A percentile compares a stretch with the other conserved stretches of the same genome.
Evolutionary conservation across 2,888 invertebrate genomes (phyloP).

Genomic region (Cenopis cana): DNA sequence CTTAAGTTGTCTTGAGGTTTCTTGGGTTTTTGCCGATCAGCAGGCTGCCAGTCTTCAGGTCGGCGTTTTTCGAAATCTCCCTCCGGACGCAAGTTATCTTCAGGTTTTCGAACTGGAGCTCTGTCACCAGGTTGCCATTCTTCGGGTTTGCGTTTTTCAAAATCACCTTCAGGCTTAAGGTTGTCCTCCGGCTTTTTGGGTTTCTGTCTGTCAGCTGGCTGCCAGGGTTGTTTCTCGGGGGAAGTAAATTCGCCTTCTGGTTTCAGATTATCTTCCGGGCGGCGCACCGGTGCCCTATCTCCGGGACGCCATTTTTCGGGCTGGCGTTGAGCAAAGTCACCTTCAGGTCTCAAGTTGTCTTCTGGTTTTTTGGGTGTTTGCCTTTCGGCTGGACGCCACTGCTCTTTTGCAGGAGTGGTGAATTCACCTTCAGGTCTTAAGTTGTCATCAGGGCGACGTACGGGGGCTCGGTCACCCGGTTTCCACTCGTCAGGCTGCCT

Average conservation of each 20-base stretch:
- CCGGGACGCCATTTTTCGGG: conserved; percentile 74
- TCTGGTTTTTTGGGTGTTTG: conserved; percentile 80
- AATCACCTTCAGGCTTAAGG: conserved; percentile 82
- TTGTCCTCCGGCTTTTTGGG: conserved; percentile 80
- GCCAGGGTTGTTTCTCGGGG: conserved; percentile 60
- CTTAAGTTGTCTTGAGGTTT: conserved; percentile 61
- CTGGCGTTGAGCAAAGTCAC: conserved; percentile 75
- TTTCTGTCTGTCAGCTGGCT: conserved; percentile 68
- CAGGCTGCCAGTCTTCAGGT: conserved; percentile 72
- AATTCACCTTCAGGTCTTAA: conserved; percentile 81
- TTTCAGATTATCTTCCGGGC: conserved; percentile 73
- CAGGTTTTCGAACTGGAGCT: conserved; percentile 66
- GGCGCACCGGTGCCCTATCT: conserved; percentile 61
- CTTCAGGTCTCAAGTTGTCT: conserved; percentile 84
- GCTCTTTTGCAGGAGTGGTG: conserved; percentile 60
- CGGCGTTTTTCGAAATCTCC: conserved; percentile 71
- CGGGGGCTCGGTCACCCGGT: conserved; percentile 77
- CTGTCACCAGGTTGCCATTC: conserved; percentile 74
- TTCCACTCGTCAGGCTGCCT: conserved; percentile 67
- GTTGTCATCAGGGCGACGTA: conserved; percentile 80
- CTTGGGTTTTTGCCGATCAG: conserved; percentile 67
- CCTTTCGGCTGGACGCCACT: conserved; percentile 76
- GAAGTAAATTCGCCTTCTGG: conserved; percentile 77
- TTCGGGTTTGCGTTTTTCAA: conserved; percentile 67
- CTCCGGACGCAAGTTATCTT: conserved; percentile 77